These are phyloP conservation scores for Melierax canorus DNA, from an alignment of 2,113 vertebrate species.

Conservation along the genomic window DNA sequence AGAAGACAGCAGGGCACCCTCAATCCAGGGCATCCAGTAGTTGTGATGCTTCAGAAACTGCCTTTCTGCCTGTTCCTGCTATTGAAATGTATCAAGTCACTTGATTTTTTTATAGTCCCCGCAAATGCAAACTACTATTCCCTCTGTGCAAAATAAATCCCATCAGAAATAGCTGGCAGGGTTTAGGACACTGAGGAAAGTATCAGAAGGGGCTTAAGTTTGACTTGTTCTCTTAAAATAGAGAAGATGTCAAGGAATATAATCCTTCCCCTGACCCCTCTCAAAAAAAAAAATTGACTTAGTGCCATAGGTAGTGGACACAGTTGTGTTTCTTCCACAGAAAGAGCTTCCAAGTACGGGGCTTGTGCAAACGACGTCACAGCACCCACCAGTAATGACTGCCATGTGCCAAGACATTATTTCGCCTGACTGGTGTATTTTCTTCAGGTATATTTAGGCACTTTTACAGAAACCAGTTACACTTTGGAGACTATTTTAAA, in stretches of 20 bases:
- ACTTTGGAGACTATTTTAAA: neutral
- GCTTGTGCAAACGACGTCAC: neutral
- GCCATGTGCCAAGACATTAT: neutral
- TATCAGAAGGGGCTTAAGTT: neutral
- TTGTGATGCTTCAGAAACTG: neutral
- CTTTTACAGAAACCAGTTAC: neutral
- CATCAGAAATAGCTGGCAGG: neutral
- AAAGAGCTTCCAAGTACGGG: neutral
- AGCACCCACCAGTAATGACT: neutral
- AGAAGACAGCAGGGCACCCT: neutral
- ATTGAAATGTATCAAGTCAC: neutral
- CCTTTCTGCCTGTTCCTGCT: neutral
- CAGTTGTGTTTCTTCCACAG: rapidly evolving
- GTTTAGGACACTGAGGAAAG: neutral
- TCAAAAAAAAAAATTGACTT: neutral
- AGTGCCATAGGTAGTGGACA: neutral
- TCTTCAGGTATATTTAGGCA: neutral
- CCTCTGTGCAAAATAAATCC: neutral
- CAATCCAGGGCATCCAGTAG: neutral
- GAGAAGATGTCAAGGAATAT: neutral
- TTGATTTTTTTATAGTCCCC: neutral
- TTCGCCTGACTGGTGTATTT: neutral
- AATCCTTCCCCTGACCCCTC: rapidly evolving
- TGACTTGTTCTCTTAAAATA: neutral
- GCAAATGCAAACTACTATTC: neutral